Evolutionary conservation across 2,888 invertebrate species (phyloP), one percentile per base, ranked within the genome.

Genomic region (Nephrotoma appendiculata): DNA sequence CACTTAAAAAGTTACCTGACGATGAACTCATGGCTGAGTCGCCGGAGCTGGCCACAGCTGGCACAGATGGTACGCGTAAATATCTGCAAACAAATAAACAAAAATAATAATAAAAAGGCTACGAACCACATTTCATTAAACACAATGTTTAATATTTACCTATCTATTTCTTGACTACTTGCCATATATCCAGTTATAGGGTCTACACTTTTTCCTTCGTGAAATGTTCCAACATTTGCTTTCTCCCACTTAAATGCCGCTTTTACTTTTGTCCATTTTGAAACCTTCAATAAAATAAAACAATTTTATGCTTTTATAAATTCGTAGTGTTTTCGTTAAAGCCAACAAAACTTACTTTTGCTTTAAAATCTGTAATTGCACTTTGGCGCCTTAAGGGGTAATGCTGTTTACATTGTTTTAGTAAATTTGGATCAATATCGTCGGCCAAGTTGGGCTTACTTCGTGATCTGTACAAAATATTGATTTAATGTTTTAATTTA

Each of bases 261-360:
- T 91, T 97, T 97, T 9, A 97, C 97, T 91, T 95, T 95, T 0
- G 96, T 96, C 97, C 97, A 97, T 90, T 97, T 97, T 0, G 97
- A 96, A 0, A 86, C 86, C 86, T 86, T 6, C 5, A 42, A 84
- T n/a, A 9, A 19, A 83, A 19, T 43, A 12, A 48, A 12, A 42
- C n/a, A 86, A 71, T 31, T 44, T 44, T 44, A 1, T 5, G 44
- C 48, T 48, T 48, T 48, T 48, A 48, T 48, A 48, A 4, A 48
- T 48, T 48, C 48, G 48, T 12, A 48, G 2, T 12, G 15, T 31
- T 57, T 15, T 15, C 15, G 31, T 31, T 31, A 31, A 31, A 31
- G 31, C 31, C 31, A 31, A 31, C 31, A 44, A 44, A 52, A 19
- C 71, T 9, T 86, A 83, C 45, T 31, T 86, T 85, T 11, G 85